Evolutionary conservation across 2,888 invertebrate genomes (phyloP), one percentile per base, ranked within the genome.

Genomic region (Xanthia togata): DNA sequence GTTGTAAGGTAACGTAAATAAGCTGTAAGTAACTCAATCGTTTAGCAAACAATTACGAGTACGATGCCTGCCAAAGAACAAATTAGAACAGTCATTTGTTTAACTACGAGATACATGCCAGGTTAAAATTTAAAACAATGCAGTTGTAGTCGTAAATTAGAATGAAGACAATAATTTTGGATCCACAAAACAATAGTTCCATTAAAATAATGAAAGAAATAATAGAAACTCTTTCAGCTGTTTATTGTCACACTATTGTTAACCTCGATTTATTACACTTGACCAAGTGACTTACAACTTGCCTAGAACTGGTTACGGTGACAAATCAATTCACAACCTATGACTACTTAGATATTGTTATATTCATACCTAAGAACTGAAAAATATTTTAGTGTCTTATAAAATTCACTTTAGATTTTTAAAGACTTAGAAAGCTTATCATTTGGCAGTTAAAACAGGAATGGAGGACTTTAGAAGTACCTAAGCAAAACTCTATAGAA

Each of bases 271-370:
- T 69, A 75, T 79, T 35, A 72, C 50, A 60, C 69, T 62, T 76
- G 79, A 74, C 38, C 67, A 71, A 71, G 55, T 74, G 44, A 76
- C 62, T 59, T 71, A 71, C 23, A 69, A 68, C 64, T 73, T 62
- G 31, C 38, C 6, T 57, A 44, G 23, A 78, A 78, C 73, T 53
- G 73, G 60, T 78, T 82, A 31, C 47, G 11, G 53, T 72, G 69
- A 73, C 79, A 78, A 78, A 67, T 50, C 60, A 47, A 73, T 73
- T 73, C 35, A 20, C 65, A 62, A 65, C 53, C 23, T 70, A 38
- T 23, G 55, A 64, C 38, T 44, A 31, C 0, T 23, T 23, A 53
- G 31, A 23, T 69, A 50, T 72, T 78, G n/a, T 38, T 62, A 17
- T 20, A 47, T 41, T 59, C 57, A 70, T 6, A 41, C 53, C 4